phyloP scores from a whole-genome alignment of 2,888 invertebrate genomes.

The Zelleria hepariella region DNA sequence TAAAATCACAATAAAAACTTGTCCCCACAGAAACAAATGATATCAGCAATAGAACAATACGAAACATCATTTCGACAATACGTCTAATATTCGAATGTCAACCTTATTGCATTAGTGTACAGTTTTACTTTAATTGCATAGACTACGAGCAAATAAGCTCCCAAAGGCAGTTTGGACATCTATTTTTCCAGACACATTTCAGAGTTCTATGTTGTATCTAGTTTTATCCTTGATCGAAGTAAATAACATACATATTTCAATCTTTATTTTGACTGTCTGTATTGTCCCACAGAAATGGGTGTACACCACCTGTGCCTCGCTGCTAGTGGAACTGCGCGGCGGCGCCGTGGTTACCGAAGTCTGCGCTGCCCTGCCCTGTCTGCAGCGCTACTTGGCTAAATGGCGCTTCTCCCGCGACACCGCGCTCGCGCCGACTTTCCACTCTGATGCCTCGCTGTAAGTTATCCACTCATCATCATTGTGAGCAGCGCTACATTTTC shows the following conservation, averaged over 20 bases:
- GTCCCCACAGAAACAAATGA: too few species aligned
- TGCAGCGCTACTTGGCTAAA: conserved; percentile 64
- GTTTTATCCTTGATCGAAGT: neutral
- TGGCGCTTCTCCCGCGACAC: conserved; percentile 76
- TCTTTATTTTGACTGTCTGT: conserved; percentile 11
- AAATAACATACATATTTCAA: neutral
- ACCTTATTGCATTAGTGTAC: too few species aligned
- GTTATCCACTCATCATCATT: conserved; percentile 23
- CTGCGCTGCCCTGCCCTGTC: conserved; percentile 81
- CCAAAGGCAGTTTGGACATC: too few species aligned
- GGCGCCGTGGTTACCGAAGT: conserved; percentile 86
- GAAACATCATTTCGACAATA: too few species aligned
- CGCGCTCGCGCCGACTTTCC: conserved; percentile 78
- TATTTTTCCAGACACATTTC: too few species aligned
- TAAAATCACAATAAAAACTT: too few species aligned
- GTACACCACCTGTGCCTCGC: conserved; percentile 81
- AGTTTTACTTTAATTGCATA: too few species aligned
- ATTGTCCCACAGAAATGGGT: conserved; percentile 77
- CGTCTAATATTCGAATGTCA: too few species aligned
- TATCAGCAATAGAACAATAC: too few species aligned
- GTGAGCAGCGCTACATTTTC: conserved; percentile 82
- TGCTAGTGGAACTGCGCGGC: conserved; percentile 85
- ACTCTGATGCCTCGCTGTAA: conserved; percentile 75
- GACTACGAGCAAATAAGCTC: too few species aligned
- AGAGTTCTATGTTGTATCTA: too few species aligned